Evolutionary conservation across 2,888 invertebrate species (phyloP).

Genomic region (Crossocerus cetratus): DNA sequence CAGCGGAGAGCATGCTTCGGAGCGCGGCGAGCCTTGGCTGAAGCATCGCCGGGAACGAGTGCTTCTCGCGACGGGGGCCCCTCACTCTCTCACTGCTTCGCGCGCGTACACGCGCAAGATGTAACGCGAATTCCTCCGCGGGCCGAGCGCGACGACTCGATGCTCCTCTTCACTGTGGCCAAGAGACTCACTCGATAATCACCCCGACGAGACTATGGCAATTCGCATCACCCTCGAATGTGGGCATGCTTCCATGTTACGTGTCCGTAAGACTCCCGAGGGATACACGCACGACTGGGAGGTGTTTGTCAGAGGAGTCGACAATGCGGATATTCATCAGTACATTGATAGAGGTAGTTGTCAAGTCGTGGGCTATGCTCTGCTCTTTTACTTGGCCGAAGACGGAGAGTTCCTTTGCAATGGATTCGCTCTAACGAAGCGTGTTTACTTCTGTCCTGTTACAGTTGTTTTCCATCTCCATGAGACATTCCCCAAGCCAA

Average conservation of each 20-base stretch:
- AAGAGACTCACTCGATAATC: conserved; percentile 28
- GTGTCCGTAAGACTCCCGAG: conserved; percentile 89
- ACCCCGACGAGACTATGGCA: conserved; percentile 78
- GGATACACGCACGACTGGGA: conserved; percentile 99
- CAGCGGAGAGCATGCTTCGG: conserved; percentile 36
- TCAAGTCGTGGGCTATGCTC: neutral
- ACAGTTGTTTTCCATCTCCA: conserved; percentile 91
- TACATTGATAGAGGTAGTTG: conserved; percentile 88
- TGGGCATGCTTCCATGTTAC: conserved; percentile 92
- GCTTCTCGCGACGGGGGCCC: conserved; percentile 10
- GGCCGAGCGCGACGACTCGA: conserved; percentile 33
- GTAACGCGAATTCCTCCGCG: conserved; percentile 39
- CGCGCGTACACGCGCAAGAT: conserved; percentile 44
- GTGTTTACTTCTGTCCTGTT: conserved; percentile 30
- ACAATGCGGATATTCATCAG: conserved; percentile 91
- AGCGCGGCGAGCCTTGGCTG: conserved; percentile 23
- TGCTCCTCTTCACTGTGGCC: conserved; percentile 39
- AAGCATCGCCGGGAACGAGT: conserved; percentile 18
- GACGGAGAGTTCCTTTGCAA: too few relatives aligned
- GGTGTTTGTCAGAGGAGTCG: conserved; percentile 93
- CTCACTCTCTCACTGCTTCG: conserved; percentile 32
- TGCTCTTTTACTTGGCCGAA: neutral
- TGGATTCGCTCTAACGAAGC: too few relatives aligned
- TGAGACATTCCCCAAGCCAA: conserved; percentile 94
- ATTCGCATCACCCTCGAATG: conserved; percentile 92